These are phyloP conservation scores for Syngnathoides biaculeatus DNA, from an alignment of 2,113 vertebrate genomes.

Conservation along the genomic window DNA sequence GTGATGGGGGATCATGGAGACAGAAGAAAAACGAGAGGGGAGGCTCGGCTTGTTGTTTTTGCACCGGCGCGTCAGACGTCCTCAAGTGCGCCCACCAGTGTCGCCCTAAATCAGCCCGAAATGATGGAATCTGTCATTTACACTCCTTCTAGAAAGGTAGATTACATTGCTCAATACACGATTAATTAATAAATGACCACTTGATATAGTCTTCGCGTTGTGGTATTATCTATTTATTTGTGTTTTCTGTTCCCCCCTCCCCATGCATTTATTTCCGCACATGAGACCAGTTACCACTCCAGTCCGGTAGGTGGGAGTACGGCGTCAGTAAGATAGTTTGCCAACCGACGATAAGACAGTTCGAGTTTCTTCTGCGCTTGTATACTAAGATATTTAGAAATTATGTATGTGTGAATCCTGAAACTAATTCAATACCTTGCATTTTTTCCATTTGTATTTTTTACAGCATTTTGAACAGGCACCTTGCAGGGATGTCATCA, in stretches of 20 bases:
- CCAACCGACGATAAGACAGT: neutral
- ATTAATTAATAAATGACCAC: no score
- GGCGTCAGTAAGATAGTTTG: neutral
- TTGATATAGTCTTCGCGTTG: neutral
- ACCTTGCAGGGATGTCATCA: neutral
- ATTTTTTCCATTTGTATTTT: no score
- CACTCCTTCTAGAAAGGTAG: no score
- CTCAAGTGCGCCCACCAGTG: constrained; percentile 4
- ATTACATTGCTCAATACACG: neutral
- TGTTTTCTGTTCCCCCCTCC: neutral
- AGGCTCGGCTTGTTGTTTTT: constrained; percentile 34
- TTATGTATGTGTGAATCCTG: neutral
- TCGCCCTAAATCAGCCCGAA: neutral
- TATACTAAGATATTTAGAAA: no score
- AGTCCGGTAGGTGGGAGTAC: neutral
- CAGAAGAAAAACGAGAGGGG: neutral
- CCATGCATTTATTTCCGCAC: neutral
- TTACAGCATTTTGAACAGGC: neutral
- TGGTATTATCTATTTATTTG: neutral
- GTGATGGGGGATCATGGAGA: neutral
- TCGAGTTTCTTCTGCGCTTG: no score
- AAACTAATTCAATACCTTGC: neutral
- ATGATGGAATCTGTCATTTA: neutral
- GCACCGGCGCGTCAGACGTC: constrained; percentile 44
- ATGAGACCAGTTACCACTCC: neutral